Percentiles rank a stretch among this genome's conserved stretches.
Evolutionary conservation across 2,888 invertebrate genomes (phyloP).

Genomic region (Chrysodeixis includens): DNA sequence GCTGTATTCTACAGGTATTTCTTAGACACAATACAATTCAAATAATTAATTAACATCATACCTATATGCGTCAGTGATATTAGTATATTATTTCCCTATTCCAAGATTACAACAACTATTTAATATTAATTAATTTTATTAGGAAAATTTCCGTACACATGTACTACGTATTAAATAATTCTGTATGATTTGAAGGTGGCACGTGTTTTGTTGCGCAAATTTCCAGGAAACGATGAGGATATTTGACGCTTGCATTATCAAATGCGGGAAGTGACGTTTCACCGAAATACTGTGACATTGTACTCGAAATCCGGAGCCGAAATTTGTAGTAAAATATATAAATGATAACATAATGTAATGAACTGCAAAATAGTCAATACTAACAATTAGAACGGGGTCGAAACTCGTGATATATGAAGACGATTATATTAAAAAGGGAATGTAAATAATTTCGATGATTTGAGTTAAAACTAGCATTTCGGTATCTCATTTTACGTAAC

Average conservation of each 20-base stretch:
- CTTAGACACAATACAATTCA: neutral
- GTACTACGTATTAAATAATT: constrained; percentile 42
- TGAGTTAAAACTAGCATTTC: constrained; percentile 5
- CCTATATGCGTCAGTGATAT: neutral
- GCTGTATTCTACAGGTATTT: too few relatives aligned
- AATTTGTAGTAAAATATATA: neutral
- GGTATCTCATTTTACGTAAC: constrained; percentile 12
- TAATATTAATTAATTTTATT: neutral
- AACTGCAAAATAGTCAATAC: neutral
- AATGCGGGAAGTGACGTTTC: constrained; percentile 73
- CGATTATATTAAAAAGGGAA: constrained; percentile 9
- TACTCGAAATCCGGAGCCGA: constrained; percentile 23
- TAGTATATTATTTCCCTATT: neutral
- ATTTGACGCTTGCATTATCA: constrained; percentile 71
- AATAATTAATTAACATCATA: neutral
- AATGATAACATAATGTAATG: neutral
- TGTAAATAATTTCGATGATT: constrained; percentile 8
- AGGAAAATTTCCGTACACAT: constrained; percentile 15
- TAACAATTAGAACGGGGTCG: neutral
- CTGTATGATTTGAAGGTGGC: constrained; percentile 56
- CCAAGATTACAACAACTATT: neutral
- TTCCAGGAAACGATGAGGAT: constrained; percentile 76
- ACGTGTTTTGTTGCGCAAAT: constrained; percentile 73
- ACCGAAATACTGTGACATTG: constrained; percentile 41
- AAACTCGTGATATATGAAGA: neutral